Base-by-base conservation (phyloP, 2,888 invertebrate species). In the Lacanobia oleracea region DNA sequence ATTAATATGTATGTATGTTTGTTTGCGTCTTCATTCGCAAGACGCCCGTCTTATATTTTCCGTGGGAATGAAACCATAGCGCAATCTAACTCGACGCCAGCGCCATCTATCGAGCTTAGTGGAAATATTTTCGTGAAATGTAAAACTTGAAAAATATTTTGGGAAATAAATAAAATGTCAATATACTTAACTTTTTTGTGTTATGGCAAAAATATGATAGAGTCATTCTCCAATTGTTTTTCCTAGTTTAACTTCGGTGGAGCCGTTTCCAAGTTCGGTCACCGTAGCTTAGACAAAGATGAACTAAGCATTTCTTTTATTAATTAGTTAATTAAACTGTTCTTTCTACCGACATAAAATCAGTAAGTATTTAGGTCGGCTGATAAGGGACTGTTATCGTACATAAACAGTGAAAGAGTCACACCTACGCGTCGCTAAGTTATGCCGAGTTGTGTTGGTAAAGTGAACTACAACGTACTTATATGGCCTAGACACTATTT, bases 101-200 rank as follows among this genome's bases (percentile, higher is more conserved):
- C 61, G 72, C 71, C 71, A 71, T 71, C 72, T 72, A 72, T 72
- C 72, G 71, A 62, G 71, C 45, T n/a, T 10, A 12, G 37, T 7
- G 16, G 62, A 72, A 45, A 5, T 8, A 72, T 27, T 62, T 45
- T 62, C 10, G 7, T n/a, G 5, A 53, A 37, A 3, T 37, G 33
- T 16, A 0, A n/a, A 14, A 16, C 9, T 0, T 0, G 1, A 16
- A 16, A 33, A 23, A 3, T 14, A 8, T 33, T 70, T 43, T 43
- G 14, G 2, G 3, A 18, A 48, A 40, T 57, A 14, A 70, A 33
- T 57, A 8, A 6, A 7, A 18, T 27, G 5, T 21, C 14, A 18
- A 0, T 21, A 6, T 10, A 14, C 37, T 8, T n/a, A 6, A 56
- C 48, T 37, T 12, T 18, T 27, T 56, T 6, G 12, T 23, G 8